Evolutionary conservation across 2,888 invertebrate species (phyloP).

Genomic region (Ramazzottius varieornatus): DNA sequence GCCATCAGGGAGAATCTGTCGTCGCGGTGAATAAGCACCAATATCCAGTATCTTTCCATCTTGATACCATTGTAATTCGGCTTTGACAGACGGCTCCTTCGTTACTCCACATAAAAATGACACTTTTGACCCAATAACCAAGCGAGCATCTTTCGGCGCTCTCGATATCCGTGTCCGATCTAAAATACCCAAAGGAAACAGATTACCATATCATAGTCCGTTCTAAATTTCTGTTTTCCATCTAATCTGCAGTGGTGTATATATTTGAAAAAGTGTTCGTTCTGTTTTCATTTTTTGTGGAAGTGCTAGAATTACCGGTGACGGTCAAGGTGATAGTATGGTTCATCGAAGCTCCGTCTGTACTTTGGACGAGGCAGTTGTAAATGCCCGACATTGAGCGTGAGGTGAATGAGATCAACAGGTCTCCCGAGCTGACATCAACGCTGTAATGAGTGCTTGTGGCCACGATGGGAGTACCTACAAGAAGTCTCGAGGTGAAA

Average conservation of each 20-base stretch:
- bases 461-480: neutral
- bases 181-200: no score
- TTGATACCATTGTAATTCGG: conserved; percentile 17
- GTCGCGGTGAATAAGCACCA: conserved; percentile 10
- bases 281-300: no score
- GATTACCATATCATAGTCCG: no score
- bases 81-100: conserved; percentile 42
- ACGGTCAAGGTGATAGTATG: neutral
- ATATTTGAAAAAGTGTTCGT: no score
- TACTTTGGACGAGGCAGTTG: neutral
- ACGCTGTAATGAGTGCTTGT: neutral
- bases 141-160: conserved; percentile 31
- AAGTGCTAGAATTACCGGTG: no score
- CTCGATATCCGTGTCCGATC: conserved; percentile 17
- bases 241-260: no score
- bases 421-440: neutral
- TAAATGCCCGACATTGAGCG: neutral
- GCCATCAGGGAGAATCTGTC: conserved; percentile 33
- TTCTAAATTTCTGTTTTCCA: no score
- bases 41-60: conserved; percentile 11
- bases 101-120: conserved; percentile 78
- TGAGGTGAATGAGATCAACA: neutral
- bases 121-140: conserved; percentile 70
- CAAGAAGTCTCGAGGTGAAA: neutral
- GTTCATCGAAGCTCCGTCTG: neutral